These are phyloP conservation scores for Catamblyrhynchus diadema DNA, from an alignment of 2,797 vertebrate species.

Conservation along the genomic window DNA sequence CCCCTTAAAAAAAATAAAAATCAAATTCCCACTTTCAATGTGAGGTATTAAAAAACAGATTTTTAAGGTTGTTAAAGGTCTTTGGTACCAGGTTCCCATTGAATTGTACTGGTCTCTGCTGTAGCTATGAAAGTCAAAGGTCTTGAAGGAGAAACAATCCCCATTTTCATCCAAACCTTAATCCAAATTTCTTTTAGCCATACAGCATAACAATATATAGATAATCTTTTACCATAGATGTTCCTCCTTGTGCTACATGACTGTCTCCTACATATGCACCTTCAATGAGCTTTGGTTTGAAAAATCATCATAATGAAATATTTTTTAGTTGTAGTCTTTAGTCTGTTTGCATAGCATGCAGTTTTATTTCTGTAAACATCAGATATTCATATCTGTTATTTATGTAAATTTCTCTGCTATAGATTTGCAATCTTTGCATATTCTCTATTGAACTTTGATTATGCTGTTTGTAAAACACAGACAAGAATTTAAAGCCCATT, in stretches of 20 bases:
- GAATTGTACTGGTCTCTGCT: neutral
- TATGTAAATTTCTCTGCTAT: conserved; percentile 40
- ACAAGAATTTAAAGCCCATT: conserved; percentile 29
- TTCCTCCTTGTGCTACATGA: neutral
- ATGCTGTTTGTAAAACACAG: conserved; percentile 44
- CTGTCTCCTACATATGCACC: neutral
- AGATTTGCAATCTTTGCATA: conserved; percentile 49
- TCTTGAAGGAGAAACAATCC: neutral
- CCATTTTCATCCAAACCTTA: neutral
- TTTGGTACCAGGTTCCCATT: neutral
- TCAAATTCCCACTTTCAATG: neutral
- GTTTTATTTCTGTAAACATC: conserved; percentile 41
- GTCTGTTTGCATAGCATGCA: neutral
- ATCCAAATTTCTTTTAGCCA: neutral
- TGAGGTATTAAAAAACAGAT: neutral
- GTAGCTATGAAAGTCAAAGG: neutral
- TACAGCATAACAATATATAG: neutral
- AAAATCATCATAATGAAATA: neutral
- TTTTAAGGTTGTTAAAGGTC: neutral
- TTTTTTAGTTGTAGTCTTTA: neutral
- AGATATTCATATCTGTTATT: conserved; percentile 46
- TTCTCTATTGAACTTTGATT: conserved; percentile 55
- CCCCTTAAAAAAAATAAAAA: neutral
- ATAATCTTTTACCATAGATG: neutral
- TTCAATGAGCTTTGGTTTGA: neutral